These are phyloP conservation scores for Leptinotarsa juncta DNA, from an alignment of 2,888 invertebrate species.

Conservation along the genomic window DNA sequence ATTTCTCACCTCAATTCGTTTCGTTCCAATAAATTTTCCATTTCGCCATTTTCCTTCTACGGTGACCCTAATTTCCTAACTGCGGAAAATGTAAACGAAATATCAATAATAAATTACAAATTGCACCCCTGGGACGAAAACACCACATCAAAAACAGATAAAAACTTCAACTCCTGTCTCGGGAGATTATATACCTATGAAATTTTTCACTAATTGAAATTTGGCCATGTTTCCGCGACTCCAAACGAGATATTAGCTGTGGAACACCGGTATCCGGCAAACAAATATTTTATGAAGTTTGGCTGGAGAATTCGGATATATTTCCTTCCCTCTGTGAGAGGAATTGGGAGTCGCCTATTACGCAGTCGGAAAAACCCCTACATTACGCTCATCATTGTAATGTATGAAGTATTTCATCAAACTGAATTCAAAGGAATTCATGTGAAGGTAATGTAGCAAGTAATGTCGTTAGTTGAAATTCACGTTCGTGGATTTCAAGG, in stretches of 20 bases:
- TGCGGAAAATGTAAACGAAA: slow-evolving; percentile 16
- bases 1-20: slow-evolving; percentile 15
- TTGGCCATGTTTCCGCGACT: slow-evolving; percentile 1
- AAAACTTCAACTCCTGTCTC: slow-evolving; percentile 12
- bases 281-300: slow-evolving; percentile 2
- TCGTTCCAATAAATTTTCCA: slow-evolving; percentile 2
- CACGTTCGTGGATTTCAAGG: too few species aligned
- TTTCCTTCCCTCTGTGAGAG: neutral
- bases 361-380: too few species aligned
- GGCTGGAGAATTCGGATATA: neutral
- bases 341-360: too few species aligned
- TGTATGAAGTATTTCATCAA: too few species aligned
- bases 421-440: too few species aligned
- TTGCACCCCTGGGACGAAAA: neutral
- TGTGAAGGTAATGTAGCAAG: too few species aligned
- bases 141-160: slow-evolving; percentile 19
- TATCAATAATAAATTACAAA: slow-evolving; percentile 18
- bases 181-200: slow-evolving; percentile 1
- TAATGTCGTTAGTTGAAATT: too few species aligned
- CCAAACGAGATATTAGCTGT: neutral
- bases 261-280: neutral
- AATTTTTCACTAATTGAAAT: slow-evolving; percentile 17
- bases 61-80: slow-evolving; percentile 17
- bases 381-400: too few species aligned
- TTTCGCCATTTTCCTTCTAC: slow-evolving; percentile 8